These are phyloP conservation scores for Drosophila pallidifrons DNA, from an alignment of 1,140 invertebrate genomes.

Conservation along the genomic window DNA sequence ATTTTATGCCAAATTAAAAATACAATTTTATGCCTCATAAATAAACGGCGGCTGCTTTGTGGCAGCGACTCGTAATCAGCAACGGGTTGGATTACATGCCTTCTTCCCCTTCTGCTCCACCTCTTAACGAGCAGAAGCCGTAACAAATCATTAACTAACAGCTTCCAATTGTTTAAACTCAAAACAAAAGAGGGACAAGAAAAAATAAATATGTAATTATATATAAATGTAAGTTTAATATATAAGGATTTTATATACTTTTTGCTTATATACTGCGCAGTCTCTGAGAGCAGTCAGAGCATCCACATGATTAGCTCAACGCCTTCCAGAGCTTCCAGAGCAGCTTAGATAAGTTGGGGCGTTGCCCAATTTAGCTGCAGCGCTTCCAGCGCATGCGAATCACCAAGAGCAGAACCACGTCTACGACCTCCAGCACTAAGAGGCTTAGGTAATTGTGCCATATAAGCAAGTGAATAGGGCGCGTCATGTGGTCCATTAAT, in stretches of 20 bases:
- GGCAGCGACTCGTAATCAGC: slow-evolving; percentile 46
- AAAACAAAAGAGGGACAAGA: neutral
- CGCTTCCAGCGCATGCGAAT: slow-evolving; percentile 46
- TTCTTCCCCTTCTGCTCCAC: slow-evolving; percentile 1
- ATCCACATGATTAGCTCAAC: slow-evolving; percentile 57
- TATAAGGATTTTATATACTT: neutral
- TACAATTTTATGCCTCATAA: slow-evolving; percentile 76
- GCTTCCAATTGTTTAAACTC: slow-evolving; percentile 13
- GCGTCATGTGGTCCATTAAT: slow-evolving; percentile 62
- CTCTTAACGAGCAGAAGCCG: neutral
- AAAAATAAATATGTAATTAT: slow-evolving; percentile 7
- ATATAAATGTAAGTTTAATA: neutral
- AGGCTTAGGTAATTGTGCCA: slow-evolving; percentile 55
- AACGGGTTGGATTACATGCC: slow-evolving; percentile 48
- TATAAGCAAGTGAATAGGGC: slow-evolving; percentile 23
- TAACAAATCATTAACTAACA: slow-evolving; percentile 63
- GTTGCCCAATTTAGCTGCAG: slow-evolving; percentile 43
- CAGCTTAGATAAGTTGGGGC: slow-evolving; percentile 58
- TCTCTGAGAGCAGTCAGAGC: slow-evolving; percentile 29
- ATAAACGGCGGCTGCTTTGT: slow-evolving; percentile 37
- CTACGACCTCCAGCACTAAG: neutral
- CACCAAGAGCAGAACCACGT: neutral
- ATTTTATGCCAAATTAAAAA: slow-evolving; percentile 80
- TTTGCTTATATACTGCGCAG: slow-evolving; percentile 56
- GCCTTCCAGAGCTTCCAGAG: slow-evolving; percentile 30